Conservation (phyloP, 2,797 vertebrate genomes). For the Poeciliopsis turneri region DNA sequence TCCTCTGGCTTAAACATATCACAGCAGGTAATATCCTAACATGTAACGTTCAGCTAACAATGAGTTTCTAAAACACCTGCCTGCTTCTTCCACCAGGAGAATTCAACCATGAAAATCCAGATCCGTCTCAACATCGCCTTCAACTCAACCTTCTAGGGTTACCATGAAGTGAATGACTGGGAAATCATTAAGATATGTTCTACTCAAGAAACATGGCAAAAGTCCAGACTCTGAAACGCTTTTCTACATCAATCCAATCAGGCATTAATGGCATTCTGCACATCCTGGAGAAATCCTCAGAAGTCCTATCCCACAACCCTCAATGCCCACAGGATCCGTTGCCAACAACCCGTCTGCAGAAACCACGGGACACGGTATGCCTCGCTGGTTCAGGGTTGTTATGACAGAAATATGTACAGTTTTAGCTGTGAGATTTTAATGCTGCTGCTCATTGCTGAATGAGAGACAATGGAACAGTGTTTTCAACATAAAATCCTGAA, state of each 20-base stretch:
- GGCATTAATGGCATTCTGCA: neutral
- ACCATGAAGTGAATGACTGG: neutral
- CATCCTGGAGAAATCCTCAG: neutral
- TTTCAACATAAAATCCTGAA: neutral
- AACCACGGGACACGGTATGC: slow-evolving; percentile 9
- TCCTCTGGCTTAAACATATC: too few relatives aligned
- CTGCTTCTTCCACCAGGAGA: neutral
- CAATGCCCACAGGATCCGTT: neutral
- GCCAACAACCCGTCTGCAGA: slow-evolving; percentile 8
- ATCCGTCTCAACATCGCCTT: neutral
- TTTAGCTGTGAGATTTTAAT: neutral
- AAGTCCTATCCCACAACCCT: slow-evolving; percentile 3
- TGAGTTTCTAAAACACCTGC: neutral
- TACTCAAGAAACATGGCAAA: neutral
- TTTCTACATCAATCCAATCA: neutral
- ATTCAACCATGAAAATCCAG: neutral
- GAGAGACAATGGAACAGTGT: neutral
- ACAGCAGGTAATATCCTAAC: too few relatives aligned
- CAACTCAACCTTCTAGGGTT: neutral
- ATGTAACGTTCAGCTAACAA: too few relatives aligned
- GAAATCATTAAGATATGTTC: neutral
- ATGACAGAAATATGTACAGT: neutral
- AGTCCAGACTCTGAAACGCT: neutral
- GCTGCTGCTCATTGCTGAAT: slow-evolving; percentile 2
- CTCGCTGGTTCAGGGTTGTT: neutral